Conservation (phyloP, 2,113 vertebrate species). For the Pongo abelii region DNA sequence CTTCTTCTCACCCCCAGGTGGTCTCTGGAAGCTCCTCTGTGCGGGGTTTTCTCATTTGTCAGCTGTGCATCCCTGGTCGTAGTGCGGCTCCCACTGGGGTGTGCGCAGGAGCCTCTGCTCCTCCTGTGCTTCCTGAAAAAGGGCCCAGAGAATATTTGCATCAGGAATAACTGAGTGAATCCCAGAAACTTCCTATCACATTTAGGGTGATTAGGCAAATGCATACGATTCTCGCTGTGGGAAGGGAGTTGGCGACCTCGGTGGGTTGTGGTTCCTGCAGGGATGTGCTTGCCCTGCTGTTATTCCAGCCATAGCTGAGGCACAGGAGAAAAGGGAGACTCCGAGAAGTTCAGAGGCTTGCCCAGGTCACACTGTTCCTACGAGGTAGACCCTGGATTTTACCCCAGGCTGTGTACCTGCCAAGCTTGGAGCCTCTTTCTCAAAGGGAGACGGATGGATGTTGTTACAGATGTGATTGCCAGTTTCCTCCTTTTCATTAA, state of each 20-base stretch:
- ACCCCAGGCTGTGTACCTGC: not conserved
- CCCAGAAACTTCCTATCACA: accelerated
- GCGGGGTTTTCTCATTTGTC: no score
- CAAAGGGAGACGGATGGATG: not conserved
- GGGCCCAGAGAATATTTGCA: not conserved
- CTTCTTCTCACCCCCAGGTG: not conserved
- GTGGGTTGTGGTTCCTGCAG: not conserved
- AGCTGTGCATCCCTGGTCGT: not conserved
- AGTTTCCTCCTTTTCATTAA: not conserved
- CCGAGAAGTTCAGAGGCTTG: not conserved
- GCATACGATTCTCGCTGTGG: accelerated
- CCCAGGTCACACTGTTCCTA: accelerated
- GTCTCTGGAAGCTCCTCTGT: not conserved
- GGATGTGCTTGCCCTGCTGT: accelerated
- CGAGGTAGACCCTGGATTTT: not conserved
- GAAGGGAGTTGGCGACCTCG: accelerated
- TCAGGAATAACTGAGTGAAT: accelerated
- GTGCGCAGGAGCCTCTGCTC: accelerated
- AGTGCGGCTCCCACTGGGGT: not conserved
- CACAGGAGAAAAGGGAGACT: not conserved
- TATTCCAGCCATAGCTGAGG: no score
- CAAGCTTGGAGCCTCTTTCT: not conserved
- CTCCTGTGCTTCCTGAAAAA: not conserved
- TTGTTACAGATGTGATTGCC: accelerated
- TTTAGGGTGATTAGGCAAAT: accelerated